phyloP scores from a whole-genome alignment of 1,140 invertebrate species.

The Drosophila rhopaloa region DNA sequence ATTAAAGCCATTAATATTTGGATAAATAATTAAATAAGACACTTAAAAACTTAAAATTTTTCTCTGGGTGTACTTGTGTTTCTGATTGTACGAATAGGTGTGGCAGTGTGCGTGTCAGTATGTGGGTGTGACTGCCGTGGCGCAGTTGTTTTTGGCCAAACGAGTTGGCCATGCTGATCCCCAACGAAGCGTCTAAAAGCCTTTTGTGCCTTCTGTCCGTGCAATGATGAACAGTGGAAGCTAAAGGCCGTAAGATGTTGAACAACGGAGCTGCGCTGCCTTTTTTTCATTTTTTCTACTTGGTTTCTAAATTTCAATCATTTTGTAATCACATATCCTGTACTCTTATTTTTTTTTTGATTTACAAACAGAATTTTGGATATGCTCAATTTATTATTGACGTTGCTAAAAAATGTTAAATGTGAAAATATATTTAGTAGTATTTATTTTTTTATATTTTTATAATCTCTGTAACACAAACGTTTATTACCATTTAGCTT shows the following conservation, averaged over 20 bases:
- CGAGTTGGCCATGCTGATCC: constrained; percentile 27
- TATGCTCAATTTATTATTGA: no score
- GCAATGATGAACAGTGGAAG: neutral
- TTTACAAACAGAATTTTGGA: no score
- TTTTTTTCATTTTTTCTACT: neutral
- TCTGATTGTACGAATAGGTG: constrained; percentile 12
- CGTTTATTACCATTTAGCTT: neutral
- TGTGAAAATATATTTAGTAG: neutral
- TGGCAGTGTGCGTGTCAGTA: constrained; percentile 9
- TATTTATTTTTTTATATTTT: neutral
- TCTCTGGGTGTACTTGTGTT: neutral
- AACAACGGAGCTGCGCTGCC: neutral
- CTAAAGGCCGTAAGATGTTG: constrained; percentile 9
- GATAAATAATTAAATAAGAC: no score
- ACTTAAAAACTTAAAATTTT: neutral
- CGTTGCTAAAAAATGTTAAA: neutral
- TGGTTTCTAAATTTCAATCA: neutral
- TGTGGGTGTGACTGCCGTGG: constrained; percentile 19
- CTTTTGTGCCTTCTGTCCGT: constrained; percentile 40
- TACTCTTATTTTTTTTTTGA: no score
- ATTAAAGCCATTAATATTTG: no score
- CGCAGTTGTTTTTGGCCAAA: constrained; percentile 40
- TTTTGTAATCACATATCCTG: no score
- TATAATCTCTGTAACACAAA: neutral
- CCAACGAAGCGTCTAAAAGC: constrained; percentile 44